Base-by-base conservation (phyloP, 2,113 vertebrate species). In the Stictonetta naevosa region DNA sequence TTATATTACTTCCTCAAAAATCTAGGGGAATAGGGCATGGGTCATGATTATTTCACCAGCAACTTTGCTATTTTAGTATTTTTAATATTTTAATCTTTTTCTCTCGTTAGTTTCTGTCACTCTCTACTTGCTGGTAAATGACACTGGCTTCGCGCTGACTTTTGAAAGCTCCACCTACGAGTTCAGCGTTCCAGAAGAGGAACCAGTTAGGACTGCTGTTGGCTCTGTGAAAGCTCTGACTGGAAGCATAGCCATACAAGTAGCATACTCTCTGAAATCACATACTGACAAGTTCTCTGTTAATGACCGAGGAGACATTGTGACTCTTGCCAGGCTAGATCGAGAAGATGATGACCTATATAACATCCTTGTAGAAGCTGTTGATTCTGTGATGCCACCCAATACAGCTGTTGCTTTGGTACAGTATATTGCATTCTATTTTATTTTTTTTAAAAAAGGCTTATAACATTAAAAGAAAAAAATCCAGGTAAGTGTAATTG, bases 101-200 rank as follows among this genome's bases (percentile, higher is more conserved):
- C 68, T 71, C 60, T 86, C 80, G 5, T 60, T 86, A 99, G 98
- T 75, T 12, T 59, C 53, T 13, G 97, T 98, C 12, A 91, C 86
- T 50, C 79, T 98, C 56, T 83, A 95, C n/a, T 79, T 99, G 92
- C 89, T 95, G 95, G 58, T 78, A 1, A 72, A 71, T 15, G 94
- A 96, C 42, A 55, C 86, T 29, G 75, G 53, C 8, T 98, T 98
- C 1, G 52, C 52, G 7, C 82, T 98, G 88, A 52, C 26, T 46
- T 99, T 99, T 46, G 55, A 80, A 31, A 97, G 44, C 60, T 88
- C 97, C 95, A 97, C 85, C 93, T 99, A 98, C 22, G 95, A 95
- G 95, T 99, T 98, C 96, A 97, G 91, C 48, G 12, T 98, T 3
- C 58, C 68, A 19, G 98, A 99, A 89, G 94, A 97, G 6, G 38